Evolutionary conservation across 2,113 vertebrate species (phyloP).

Genomic region (Ochotona princeps): DNA sequence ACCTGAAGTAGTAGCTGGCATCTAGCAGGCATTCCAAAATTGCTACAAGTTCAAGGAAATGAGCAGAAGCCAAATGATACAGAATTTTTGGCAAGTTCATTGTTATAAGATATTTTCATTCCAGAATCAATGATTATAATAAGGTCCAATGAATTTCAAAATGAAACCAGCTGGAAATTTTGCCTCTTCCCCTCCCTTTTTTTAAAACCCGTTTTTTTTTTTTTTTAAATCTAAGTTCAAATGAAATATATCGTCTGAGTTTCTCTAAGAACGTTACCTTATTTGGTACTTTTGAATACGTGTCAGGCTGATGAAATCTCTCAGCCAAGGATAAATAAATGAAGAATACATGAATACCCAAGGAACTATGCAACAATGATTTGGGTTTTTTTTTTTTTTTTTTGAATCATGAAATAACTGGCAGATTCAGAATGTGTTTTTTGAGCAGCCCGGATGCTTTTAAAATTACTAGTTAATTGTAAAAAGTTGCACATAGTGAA

Average conservation of each 20-base stretch:
- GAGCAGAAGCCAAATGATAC: neutral
- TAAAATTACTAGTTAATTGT: neutral
- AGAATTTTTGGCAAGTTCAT: neutral
- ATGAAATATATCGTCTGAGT: neutral
- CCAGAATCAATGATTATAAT: neutral
- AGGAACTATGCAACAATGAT: neutral
- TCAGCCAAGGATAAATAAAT: neutral
- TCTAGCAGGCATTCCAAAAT: neutral
- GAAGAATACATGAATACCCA: neutral
- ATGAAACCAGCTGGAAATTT: conserved; percentile 18
- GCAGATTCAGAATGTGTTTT: neutral
- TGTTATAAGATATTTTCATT: conserved; percentile 30
- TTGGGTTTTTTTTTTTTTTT: too few species aligned
- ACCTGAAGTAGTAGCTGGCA: neutral
- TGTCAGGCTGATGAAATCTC: conserved; percentile 12
- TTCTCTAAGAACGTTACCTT: conserved; percentile 27
- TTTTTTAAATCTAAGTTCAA: conserved; percentile 39
- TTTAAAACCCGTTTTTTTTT: neutral
- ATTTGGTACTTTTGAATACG: neutral
- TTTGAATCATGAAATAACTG: neutral
- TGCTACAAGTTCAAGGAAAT: conserved; percentile 15
- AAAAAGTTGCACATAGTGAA: conserved; percentile 17
- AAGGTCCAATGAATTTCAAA: conserved; percentile 7
- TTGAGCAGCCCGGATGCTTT: neutral
- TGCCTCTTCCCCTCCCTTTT: neutral